Evolutionary conservation across 2,797 vertebrate species (phyloP), one percentile per base, ranked within the genome.

Genomic region (Poecile montanus): DNA sequence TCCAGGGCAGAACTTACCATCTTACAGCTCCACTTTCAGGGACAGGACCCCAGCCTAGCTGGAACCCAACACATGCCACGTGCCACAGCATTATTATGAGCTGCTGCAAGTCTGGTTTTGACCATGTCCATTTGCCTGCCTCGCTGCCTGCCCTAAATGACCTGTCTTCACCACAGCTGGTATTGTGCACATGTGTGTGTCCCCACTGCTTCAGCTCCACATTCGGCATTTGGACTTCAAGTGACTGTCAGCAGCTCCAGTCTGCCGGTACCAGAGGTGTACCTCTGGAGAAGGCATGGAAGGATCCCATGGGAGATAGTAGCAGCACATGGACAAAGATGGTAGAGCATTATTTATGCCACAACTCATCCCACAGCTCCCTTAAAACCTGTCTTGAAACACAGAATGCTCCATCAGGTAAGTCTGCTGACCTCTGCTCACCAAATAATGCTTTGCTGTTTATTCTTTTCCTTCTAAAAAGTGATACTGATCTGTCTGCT

Each of bases 111-210:
- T 16, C 30, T 70, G 67, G 14, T 22, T 93, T 51, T 53, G 36
- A 73, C 44, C 47, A 34, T 0, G 3, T 34, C 30, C 11, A 14
- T 56, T 34, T 10, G 2, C 30, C 27, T 51, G 30, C 34, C 34
- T 30, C 61, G 14, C 38, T 54, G 30, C 10, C 67, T 54, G 62
- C 16, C 50, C 68, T 70, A 48, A 90, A 29, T 29, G 15, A 58
- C 32, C 23, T 7, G 2, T 8, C 29, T 71, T 68, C 50, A 36
- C 38, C 26, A 68, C 12, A 78, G 47, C 36, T 72, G 66, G 12
- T 25, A 47, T 10, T 9, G 38, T 50, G 32, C 1, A 0, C 8
- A 2, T 0, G 2, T 13, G 29, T 1, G 0, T 10, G 4, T 30
- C 58, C 34, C 44, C 32, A 8, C 32, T 66, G 73, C 45, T 32